Conservation (phyloP, 2,888 invertebrate genomes). For the Callyntrura sp. region DNA sequence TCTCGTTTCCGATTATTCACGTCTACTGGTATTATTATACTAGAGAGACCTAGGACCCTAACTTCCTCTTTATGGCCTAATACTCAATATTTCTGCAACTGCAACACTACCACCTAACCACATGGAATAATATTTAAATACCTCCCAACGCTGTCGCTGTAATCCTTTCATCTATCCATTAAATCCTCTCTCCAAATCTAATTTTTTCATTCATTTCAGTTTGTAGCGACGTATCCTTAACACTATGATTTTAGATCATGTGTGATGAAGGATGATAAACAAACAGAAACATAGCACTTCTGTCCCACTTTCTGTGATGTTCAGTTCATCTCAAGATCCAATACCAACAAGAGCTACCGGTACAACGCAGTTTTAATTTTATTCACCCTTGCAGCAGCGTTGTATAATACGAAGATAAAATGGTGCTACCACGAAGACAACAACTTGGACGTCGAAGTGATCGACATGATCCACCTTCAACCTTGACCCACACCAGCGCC, state of each 20-base stretch:
- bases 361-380: background rate
- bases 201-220: no score
- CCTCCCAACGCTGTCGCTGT: no score
- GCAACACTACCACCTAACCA: background rate
- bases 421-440: background rate
- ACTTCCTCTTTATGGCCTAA: background rate
- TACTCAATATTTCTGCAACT: background rate
- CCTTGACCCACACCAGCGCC: background rate
- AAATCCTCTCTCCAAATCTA: no score
- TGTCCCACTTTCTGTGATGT: background rate
- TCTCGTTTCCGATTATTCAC: background rate
- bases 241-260: no score
- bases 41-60: no score
- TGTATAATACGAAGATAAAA: background rate
- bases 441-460: background rate
- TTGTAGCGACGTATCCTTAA: no score
- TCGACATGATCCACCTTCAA: conserved; percentile 22
- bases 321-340: background rate
- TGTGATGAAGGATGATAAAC: no score
- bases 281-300: no score
- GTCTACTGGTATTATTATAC: no score
- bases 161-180: no score
- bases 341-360: background rate
- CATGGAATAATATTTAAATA: no score
- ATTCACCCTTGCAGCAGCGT: background rate